Conservation (phyloP, 2,797 vertebrate species). For the Danio kyathit region DNA sequence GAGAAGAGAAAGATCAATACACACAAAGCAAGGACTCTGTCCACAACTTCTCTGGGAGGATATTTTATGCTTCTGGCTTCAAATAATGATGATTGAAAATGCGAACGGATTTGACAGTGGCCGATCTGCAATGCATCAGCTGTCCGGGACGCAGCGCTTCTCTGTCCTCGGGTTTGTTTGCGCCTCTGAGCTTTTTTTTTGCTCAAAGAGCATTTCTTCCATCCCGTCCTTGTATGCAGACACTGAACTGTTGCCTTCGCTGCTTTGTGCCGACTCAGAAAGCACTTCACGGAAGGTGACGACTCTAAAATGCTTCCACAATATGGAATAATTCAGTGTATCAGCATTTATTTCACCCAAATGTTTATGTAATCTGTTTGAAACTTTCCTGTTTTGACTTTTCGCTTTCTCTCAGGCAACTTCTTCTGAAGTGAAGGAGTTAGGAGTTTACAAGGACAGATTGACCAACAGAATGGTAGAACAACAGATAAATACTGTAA, state of each 20-base stretch:
- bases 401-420: too few species aligned
- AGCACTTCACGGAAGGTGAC: not conserved
- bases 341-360: too few species aligned
- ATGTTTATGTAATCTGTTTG: not conserved
- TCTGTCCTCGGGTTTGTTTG: conserved; percentile 40
- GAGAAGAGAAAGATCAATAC: conserved; percentile 65
- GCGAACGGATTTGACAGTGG: conserved; percentile 50
- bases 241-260: conserved; percentile 11
- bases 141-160: conserved; percentile 6
- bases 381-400: not conserved
- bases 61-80: conserved; percentile 58
- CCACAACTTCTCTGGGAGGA: conserved; percentile 52
- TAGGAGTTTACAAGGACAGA: not conserved
- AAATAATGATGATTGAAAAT: conserved; percentile 59
- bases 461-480: not conserved
- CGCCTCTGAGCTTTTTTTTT: not conserved
- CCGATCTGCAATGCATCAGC: conserved; percentile 51
- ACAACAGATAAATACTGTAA: not conserved
- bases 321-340: not conserved
- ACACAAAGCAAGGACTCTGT: conserved; percentile 61
- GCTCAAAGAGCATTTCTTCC: conserved; percentile 18
- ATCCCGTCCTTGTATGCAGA: conserved; percentile 10
- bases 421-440: too few species aligned
- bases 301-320: not conserved
- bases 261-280: conserved; percentile 20